Base-by-base conservation (phyloP, 2,888 invertebrate species). In the Lasius platythorax region DNA sequence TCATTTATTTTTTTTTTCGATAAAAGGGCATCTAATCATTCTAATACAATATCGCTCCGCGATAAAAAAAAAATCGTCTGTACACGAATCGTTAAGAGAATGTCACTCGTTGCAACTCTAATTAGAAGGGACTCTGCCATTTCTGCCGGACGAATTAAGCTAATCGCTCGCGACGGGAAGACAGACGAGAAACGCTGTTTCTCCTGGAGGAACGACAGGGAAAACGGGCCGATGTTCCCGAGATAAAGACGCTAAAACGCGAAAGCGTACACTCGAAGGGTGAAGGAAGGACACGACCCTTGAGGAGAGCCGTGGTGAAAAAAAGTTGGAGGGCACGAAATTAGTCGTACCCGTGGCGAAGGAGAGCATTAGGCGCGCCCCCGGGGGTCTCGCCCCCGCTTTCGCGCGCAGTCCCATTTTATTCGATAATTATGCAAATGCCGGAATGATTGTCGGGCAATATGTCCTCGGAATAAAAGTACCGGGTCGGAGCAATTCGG, bases 371-470 rank as follows among this genome's bases (percentile, higher is more conserved):
- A 88, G 89, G 87, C 87, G 67, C 76, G 87, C 86, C 87, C 46
- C 66, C 87, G 79, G 81, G 90, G 90, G 43, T 84, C 84, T 82
- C 83, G 37, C 58, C 79, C 64, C 64, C 75, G 78, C 68, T 53
- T 76, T 70, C 79, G 72, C 56, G 43, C 78, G 76, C 85, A 66
- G 43, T 79, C 72, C 64, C 88, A 88, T 93, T 95, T 94, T 94
- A 95, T 95, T 95, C 91, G 94, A 95, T 94, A 95, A 95, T 95
- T 95, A 95, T 95, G 95, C 92, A 95, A 95, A 95, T 95, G 92
- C 88, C 76, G 87, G 89, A 94, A 94, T 94, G 94, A 95, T 95
- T 95, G 94, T 94, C 94, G 94, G 92, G 93, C 94, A 94, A 94
- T 94, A 94, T 93, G 94, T 94, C 94, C 93, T 90, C 86, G 92